Evolutionary conservation across 2,797 vertebrate genomes (phyloP), one percentile per base, ranked within the genome.

Genomic region (Menidia menidia): DNA sequence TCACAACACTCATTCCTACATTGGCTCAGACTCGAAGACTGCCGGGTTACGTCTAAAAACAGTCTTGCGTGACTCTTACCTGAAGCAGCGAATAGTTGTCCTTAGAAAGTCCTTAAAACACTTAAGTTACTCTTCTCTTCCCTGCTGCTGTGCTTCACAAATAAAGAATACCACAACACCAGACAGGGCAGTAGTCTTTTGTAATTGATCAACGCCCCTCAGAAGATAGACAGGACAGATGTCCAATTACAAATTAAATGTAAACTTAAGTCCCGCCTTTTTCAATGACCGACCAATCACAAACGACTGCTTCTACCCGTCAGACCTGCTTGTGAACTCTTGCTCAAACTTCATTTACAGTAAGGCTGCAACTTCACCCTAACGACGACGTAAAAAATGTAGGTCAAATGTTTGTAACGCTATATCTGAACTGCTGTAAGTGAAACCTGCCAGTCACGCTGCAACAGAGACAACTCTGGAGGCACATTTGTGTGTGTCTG

Each of bases 261-360:
- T 12, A 1, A 6, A 1, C 3, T 4, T 30, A 33, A 0, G 6
- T 7, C 2, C 70, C 75, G 70, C 62, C 14, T 50, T 6, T 25
- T 0, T 0, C 0, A 7, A 0, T 2, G 2, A 0, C 41, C 1
- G 35, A 59, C 73, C 80, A 85, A 85, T 85, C 62, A 79, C 0
- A 63, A 51, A 6, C 3, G 13, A 67, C 11, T 15, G 33, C 4
- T 14, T 1, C 2, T 6, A 41, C 48, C n/a, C 0, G 6, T 8
- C 33, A 5, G 9, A 16, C 9, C 16, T 33, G 30, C 3, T 1
- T 18, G 14, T 3, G 1, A 53, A 8, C n/a, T 52, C n/a, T 31
- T 7, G 10, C 35, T 39, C 10, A 39, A 39, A 39, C 35, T 39
- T 39, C 35, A 39, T 39, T 39, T 39, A 39, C 7, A 2, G 32